These are phyloP conservation scores for Noctua janthe DNA, from an alignment of 2,888 invertebrate genomes.

Conservation along the genomic window DNA sequence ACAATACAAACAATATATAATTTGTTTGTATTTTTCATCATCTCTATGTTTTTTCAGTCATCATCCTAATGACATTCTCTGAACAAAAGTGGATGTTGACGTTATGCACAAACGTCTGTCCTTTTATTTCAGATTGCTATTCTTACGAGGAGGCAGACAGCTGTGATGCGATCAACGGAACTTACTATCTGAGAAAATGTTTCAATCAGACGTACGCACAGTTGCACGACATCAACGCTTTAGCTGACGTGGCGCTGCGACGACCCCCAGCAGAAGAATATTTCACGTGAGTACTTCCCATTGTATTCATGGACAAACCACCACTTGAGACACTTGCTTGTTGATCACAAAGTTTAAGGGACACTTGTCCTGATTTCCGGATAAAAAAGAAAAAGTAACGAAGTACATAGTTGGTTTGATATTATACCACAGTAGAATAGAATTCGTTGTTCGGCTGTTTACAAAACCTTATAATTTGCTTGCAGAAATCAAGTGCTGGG, in stretches of 20 bases:
- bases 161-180: constrained; percentile 91
- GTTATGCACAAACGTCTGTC: not conserved
- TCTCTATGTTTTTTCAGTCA: too few species aligned
- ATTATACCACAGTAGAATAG: constrained; percentile 10
- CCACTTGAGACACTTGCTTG: constrained; percentile 7
- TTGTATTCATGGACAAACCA: constrained; percentile 9
- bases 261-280: constrained; percentile 94
- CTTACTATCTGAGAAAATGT: constrained; percentile 92
- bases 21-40: too few species aligned
- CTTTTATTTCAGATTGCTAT: constrained; percentile 90
- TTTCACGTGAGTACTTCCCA: constrained; percentile 90
- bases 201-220: constrained; percentile 90
- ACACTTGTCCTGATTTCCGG: not conserved
- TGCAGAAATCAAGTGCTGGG: constrained; percentile 92
- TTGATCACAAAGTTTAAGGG: constrained; percentile 3
- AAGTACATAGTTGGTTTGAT: not conserved
- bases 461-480: constrained; percentile 56
- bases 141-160: constrained; percentile 92
- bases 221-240: constrained; percentile 88
- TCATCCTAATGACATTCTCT: not conserved
- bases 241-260: constrained; percentile 90
- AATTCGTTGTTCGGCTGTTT: not conserved
- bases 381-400: not conserved
- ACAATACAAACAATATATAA: too few species aligned
- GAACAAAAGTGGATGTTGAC: not conserved